These are phyloP conservation scores for Sparidentex hasta DNA, from an alignment of 2,797 vertebrate species.

Conservation along the genomic window DNA sequence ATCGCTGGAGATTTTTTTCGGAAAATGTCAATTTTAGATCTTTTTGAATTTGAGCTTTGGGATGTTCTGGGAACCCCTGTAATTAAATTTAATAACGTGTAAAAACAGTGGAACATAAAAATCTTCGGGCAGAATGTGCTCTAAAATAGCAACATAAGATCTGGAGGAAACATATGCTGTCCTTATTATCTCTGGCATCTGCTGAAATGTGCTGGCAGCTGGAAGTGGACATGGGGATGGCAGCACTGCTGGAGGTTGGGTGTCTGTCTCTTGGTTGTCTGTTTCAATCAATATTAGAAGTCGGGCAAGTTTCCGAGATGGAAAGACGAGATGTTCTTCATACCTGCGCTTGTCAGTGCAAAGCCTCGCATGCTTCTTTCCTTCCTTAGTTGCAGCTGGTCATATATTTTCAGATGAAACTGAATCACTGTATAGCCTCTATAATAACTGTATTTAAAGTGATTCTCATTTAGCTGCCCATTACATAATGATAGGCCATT, in stretches of 20 bases:
- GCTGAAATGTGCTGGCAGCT: constrained; percentile 70
- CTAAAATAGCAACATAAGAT: constrained; percentile 61
- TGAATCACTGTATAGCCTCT: background rate
- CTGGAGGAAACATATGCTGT: constrained; percentile 63
- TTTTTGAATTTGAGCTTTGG: background rate
- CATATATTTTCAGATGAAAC: constrained; percentile 17
- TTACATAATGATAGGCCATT: background rate
- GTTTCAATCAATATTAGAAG: constrained; percentile 65
- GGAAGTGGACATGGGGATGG: constrained; percentile 67
- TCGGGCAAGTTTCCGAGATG: constrained; percentile 27
- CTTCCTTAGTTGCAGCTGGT: background rate
- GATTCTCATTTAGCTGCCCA: constrained; percentile 4
- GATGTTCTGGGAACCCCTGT: background rate
- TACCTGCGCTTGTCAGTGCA: constrained; percentile 30
- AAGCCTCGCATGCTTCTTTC: constrained; percentile 15
- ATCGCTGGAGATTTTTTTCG: background rate
- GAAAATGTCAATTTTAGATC: background rate
- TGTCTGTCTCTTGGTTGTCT: constrained; percentile 66
- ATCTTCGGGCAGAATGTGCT: constrained; percentile 22
- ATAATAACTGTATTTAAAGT: constrained; percentile 3
- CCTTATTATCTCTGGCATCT: constrained; percentile 76
- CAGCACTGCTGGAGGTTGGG: constrained; percentile 60
- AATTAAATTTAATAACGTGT: background rate
- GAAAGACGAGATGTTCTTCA: constrained; percentile 34
- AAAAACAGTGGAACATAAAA: background rate